phyloP scores from a whole-genome alignment of 2,113 vertebrate genomes.

The Xenus cinereus region DNA sequence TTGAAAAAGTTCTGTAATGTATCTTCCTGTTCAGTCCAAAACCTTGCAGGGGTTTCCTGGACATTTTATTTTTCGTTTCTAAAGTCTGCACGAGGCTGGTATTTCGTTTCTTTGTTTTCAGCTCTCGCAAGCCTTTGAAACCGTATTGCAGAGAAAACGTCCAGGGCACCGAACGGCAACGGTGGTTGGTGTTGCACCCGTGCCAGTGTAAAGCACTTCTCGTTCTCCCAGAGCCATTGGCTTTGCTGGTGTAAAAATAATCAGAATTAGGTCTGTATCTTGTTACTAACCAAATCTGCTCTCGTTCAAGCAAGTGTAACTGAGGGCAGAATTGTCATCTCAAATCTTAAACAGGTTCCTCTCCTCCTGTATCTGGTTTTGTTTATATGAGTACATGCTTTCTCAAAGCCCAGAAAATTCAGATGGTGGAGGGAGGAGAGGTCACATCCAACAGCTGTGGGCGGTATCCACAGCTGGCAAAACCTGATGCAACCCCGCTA shows the following conservation, averaged over 20 bases:
- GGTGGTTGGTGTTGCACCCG: not conserved
- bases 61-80: constrained; percentile 46
- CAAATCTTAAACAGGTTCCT: constrained; percentile 15
- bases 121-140: not conserved
- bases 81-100: not conserved
- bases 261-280: constrained; percentile 10
- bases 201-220: constrained; percentile 32
- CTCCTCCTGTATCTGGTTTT: not conserved
- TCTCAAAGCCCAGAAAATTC: not conserved
- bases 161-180: not conserved
- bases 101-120: constrained; percentile 41
- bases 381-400: not conserved
- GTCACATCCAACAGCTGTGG: not conserved
- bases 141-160: not conserved
- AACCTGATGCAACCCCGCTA: fast-evolving
- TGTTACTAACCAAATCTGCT: constrained; percentile 17
- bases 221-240: not conserved
- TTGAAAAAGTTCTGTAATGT: constrained; percentile 24
- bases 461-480: not conserved
- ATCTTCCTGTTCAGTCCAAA: constrained; percentile 45
- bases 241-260: constrained; percentile 41
- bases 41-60: constrained; percentile 46
- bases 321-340: constrained; percentile 20
- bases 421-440: not conserved
- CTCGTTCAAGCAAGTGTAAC: constrained; percentile 5